Evolutionary conservation across 2,113 vertebrate species (phyloP).

Genomic region (Atrichornis clamosus): DNA sequence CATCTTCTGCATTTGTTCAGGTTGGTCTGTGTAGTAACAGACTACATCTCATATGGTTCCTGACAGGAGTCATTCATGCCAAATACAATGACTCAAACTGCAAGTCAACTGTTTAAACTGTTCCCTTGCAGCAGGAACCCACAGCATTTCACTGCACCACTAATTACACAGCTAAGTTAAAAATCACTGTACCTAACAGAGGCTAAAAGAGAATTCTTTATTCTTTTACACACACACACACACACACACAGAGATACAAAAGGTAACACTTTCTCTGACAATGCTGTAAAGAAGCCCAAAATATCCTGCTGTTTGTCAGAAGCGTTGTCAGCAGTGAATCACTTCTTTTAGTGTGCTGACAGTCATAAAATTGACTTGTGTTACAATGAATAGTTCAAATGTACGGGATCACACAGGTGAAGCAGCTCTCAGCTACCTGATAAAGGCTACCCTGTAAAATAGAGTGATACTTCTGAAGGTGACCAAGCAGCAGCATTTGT

Average conservation of each 20-base stretch:
- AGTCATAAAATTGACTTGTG: background rate
- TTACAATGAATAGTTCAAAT: background rate
- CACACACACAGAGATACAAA: background rate
- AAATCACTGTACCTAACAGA: background rate
- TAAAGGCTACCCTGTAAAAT: background rate
- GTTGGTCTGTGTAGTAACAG: background rate
- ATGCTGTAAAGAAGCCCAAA: background rate
- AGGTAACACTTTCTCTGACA: background rate
- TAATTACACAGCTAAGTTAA: background rate
- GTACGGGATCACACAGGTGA: background rate
- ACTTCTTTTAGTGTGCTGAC: background rate
- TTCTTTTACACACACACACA: background rate
- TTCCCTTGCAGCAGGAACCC: background rate
- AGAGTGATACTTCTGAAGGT: background rate
- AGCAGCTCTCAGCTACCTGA: background rate
- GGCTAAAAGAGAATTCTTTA: constrained; percentile 4
- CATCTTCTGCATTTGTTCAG: background rate
- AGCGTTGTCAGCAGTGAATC: background rate
- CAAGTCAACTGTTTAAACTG: background rate
- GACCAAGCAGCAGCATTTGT: background rate
- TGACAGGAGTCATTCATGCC: background rate
- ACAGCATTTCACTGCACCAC: background rate
- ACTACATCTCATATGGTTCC: background rate
- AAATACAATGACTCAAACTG: background rate
- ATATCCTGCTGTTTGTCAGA: background rate